Evolutionary conservation across 2,888 invertebrate genomes (phyloP).

Genomic region (Galerucella pusilla): DNA sequence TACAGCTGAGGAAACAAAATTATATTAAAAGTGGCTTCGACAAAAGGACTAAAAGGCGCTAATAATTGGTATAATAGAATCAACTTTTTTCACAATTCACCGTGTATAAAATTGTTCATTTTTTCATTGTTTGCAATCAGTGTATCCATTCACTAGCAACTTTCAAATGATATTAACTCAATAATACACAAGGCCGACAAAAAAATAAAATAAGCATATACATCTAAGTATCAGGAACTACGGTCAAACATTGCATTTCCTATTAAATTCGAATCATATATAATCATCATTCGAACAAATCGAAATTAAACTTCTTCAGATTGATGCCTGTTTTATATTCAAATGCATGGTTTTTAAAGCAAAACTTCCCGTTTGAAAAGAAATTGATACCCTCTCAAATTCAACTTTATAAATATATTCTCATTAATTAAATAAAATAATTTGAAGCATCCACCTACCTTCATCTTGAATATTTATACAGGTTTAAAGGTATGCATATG

Average conservation of each 20-base stretch:
- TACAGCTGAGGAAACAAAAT: too few species aligned
- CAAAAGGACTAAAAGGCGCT: too few species aligned
- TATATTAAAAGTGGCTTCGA: too few species aligned
- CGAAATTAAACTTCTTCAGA: neutral
- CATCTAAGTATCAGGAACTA: neutral
- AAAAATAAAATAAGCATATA: neutral
- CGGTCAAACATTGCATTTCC: neutral
- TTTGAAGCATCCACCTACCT: neutral
- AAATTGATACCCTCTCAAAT: too few species aligned
- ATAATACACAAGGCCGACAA: too few species aligned
- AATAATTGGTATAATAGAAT: too few species aligned
- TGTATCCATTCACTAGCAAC: too few species aligned
- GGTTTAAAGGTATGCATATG: slow-evolving; percentile 18
- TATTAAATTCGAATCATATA: neutral
- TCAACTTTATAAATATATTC: neutral
- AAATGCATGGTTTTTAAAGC: neutral
- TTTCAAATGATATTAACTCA: too few species aligned
- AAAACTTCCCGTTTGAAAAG: neutral
- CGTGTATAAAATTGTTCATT: too few species aligned
- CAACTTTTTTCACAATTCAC: too few species aligned
- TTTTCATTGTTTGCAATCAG: too few species aligned
- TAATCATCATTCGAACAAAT: neutral
- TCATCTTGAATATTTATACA: neutral
- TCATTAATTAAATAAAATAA: neutral
- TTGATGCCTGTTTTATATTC: neutral